Conservation (phyloP, 2,113 vertebrate species). For the Chiloscyllium plagiosum region DNA sequence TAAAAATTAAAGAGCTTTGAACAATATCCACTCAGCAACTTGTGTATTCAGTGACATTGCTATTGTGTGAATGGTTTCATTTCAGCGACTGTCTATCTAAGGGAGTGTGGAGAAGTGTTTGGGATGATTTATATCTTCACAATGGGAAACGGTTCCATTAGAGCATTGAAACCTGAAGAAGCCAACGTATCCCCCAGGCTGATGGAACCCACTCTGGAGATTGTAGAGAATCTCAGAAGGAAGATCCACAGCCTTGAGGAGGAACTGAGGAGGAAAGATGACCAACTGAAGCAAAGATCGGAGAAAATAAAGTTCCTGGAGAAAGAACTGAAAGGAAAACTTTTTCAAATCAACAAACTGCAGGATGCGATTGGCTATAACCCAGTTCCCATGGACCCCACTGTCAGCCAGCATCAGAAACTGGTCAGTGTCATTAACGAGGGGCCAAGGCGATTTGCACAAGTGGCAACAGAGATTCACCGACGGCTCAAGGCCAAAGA, state of each 20-base stretch:
- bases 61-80: not conserved
- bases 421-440: constrained; percentile 62
- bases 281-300: constrained; percentile 46
- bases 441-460: constrained; percentile 57
- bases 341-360: constrained; percentile 63
- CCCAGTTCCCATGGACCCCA: constrained; percentile 41
- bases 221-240: constrained; percentile 49
- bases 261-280: constrained; percentile 49
- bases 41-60: not conserved
- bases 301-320: constrained; percentile 53
- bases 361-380: constrained; percentile 66
- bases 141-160: constrained; percentile 70
- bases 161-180: constrained; percentile 54
- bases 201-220: constrained; percentile 47
- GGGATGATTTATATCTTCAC: constrained; percentile 42
- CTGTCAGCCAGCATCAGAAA: constrained; percentile 42
- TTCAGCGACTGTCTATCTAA: not conserved
- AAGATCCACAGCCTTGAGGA: constrained; percentile 55
- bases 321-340: constrained; percentile 57
- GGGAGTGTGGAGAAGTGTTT: not conserved
- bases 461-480: constrained; percentile 61
- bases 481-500: constrained; percentile 64
- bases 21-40: not conserved
- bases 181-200: constrained; percentile 51
- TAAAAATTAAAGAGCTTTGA: not conserved